Base-by-base conservation (phyloP, 30 jellyfish, hydroid and myxozoan species). In the Turritopsis dohrnii region DNA sequence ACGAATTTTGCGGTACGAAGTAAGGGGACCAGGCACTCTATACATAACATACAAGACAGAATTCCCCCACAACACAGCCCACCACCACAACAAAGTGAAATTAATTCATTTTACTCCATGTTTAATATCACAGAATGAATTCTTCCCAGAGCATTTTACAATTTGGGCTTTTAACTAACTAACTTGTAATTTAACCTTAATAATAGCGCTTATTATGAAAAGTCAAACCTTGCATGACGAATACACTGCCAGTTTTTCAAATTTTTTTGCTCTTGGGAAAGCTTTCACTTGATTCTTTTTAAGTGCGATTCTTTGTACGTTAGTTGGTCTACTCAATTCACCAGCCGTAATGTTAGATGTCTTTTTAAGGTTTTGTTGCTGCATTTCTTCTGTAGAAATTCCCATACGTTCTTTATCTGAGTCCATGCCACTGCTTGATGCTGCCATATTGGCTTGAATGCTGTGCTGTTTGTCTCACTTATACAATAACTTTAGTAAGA, bases 271-370 rank as follows among this genome's bases (percentile, higher is more conserved):
- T 28, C 94, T 95, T 1, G 96, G 98, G 72, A 84, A 88, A 8
- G 98, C 94, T 66, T 93, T 93, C 54, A 93, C 98, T 75, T 93
- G 98, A 28, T 88, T 84, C 65, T 93, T 93, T 71, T 93, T 93
- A 84, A 84, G 96, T 72, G 75, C 71, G 9, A 93, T 93, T 83
- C 98, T 88, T 80, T 93, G 98, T 22, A 93, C 85, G 71, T 93
- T 93, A 7, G 98, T 81, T 13, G 98, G 98, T 30, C 96, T 71
- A 27, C 96, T 88, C 80, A 93, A 77, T 31, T 93, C 98, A 53
- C 92, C 95, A 28, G 98, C 96, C 8, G 96, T 93, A 27, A 93
- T 88, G 28, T 84, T 95, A 17, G 96, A 81, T 0, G 97, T 19
- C 79, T 90, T 76, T 28, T 90, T 31, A 20, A 77, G 85, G 29